These are phyloP conservation scores for Vireo altiloquus DNA, from an alignment of 2,113 vertebrate genomes.

Conservation along the genomic window DNA sequence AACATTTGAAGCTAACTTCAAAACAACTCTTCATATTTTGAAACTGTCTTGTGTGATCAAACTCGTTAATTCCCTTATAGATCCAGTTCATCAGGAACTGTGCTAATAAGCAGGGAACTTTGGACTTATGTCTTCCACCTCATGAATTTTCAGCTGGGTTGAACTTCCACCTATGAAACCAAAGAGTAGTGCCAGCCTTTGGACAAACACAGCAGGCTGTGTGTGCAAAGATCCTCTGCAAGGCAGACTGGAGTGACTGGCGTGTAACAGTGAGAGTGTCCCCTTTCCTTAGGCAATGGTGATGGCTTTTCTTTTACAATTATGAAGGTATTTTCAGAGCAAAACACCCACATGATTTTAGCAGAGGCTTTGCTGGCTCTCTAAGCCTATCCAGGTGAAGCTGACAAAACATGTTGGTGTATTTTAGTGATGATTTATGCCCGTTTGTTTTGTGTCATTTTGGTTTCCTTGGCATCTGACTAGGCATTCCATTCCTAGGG, in stretches of 20 bases:
- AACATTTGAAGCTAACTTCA: not conserved
- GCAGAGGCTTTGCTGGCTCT: not conserved
- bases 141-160: not conserved
- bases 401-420: accelerated
- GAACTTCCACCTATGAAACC: not conserved
- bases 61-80: not conserved
- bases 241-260: not conserved
- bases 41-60: not conserved
- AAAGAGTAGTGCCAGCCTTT: not conserved
- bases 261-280: not conserved
- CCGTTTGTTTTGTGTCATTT: not conserved
- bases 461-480: not conserved
- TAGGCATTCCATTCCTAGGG: not conserved
- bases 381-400: not conserved
- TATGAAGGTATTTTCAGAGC: not conserved
- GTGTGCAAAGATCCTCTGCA: not conserved
- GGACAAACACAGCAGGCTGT: not conserved
- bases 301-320: not conserved
- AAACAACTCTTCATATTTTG: not conserved
- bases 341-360: not conserved
- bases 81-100: not conserved
- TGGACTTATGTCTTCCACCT: not conserved
- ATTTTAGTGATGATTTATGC: not conserved
- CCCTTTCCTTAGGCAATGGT: not conserved
- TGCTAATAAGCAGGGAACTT: not conserved